Conservation (phyloP, 2,888 invertebrate species). For the Machimus rusticus region DNA sequence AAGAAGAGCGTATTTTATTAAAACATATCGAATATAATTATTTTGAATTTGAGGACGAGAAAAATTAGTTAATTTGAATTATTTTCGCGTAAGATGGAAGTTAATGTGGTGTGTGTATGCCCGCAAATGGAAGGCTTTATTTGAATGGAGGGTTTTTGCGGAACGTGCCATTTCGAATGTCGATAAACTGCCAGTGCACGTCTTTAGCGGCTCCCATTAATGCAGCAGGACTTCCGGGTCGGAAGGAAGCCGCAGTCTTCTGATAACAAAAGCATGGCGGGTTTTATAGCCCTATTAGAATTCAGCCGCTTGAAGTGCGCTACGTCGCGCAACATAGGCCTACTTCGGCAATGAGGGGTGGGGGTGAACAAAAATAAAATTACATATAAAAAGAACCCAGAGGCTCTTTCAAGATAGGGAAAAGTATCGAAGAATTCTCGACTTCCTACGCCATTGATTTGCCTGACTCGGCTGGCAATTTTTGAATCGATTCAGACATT, state of each 20-base stretch:
- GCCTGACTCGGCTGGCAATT: background rate
- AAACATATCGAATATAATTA: too few species aligned
- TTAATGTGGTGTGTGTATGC: background rate
- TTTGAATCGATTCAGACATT: conserved; percentile 16
- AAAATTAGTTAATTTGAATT: background rate
- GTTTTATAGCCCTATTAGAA: conserved; percentile 16
- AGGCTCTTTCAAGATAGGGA: background rate
- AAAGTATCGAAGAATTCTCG: background rate
- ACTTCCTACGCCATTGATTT: conserved; percentile 1
- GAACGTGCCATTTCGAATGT: background rate
- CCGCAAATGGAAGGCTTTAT: background rate
- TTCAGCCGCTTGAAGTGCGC: background rate
- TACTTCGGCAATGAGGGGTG: background rate
- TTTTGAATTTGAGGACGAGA: background rate
- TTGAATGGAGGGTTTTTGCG: background rate
- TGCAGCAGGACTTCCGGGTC: conserved; percentile 12
- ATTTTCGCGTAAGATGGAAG: too few species aligned
- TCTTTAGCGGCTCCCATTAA: conserved; percentile 19
- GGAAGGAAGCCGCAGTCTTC: conserved; percentile 24
- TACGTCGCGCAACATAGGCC: background rate
- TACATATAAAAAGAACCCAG: background rate
- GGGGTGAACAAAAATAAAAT: background rate
- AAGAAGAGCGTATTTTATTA: too few species aligned
- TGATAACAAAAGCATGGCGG: background rate
- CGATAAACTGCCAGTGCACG: conserved; percentile 17